Evolutionary conservation across 1,140 invertebrate species (phyloP).

Genomic region (Pristionchus pacificus): DNA sequence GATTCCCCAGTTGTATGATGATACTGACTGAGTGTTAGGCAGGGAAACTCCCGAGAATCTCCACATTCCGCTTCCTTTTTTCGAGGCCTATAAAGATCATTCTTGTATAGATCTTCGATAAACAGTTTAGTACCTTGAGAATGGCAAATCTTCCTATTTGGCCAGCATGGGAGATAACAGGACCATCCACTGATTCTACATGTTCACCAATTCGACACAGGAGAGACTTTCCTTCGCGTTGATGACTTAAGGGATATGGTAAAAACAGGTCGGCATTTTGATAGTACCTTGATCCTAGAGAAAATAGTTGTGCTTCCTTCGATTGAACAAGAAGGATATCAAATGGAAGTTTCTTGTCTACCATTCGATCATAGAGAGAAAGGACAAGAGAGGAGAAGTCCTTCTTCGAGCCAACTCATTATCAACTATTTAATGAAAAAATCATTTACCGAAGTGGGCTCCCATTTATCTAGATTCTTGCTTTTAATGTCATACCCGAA

Average conservation of each 20-base stretch:
- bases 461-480: not conserved
- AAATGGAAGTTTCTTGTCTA: not conserved
- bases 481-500: not conserved
- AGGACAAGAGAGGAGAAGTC: not conserved
- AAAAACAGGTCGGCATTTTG: too few relatives aligned
- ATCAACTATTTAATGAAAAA: not conserved
- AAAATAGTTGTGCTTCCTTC: not conserved
- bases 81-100: not conserved
- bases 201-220: not conserved
- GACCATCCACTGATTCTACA: not conserved
- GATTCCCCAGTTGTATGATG: not conserved
- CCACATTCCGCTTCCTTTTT: not conserved
- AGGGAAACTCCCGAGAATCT: not conserved
- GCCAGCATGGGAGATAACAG: not conserved
- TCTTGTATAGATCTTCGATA: too few relatives aligned
- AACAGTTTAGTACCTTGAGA: too few relatives aligned
- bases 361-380: not conserved
- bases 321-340: not conserved
- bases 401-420: not conserved
- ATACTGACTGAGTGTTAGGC: not conserved
- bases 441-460: not conserved
- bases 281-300: too few relatives aligned
- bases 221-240: not conserved
- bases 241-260: too few relatives aligned
- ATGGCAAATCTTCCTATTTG: not conserved